Base-by-base conservation (phyloP, 92 coral and sea anemone species). In the Metridium senile region DNA sequence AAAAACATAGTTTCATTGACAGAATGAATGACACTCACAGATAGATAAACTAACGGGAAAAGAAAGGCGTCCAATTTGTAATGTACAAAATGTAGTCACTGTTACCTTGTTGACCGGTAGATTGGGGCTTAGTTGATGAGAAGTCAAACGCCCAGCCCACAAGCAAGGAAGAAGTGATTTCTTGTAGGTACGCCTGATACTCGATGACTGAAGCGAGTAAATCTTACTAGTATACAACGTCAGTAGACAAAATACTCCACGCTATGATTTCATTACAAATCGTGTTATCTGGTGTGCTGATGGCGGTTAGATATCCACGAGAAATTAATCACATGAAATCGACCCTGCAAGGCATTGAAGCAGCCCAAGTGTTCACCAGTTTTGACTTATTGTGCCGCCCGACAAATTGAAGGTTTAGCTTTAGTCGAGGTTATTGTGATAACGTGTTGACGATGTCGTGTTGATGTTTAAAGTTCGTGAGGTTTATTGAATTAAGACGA, bases 241-340 rank as follows among this genome's bases (percentile, higher is more conserved):
- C 31, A 21, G 27, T 79, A 87, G 87, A 82, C 85, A 83, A 82
- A 87, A 82, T 77, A 87, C 69, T 74, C 84, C 81, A 81, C 83
- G 70, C 85, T 72, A 81, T 80, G 82, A 81, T 70, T 87, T 82
- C 82, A 87, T 87, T 87, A 87, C 91, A 87, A 33, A 80, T 68
- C 75, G 39, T 45, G 84, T 87, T 87, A 87, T 87, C 91, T 82
- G 79, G 68, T 33, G 57, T 46, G 59, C 22, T 30, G 91, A 87
- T 87, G 66, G 80, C 70, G 70, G 77, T 35, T 63, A 65, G 91
- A 87, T 87, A 83, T 71, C 70, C 59, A 32, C 73, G 34, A 62
- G 72, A 81, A 76, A 77, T 87, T 77, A 87, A 77, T 77, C 72
- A 77, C 53, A 76, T 56, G 30, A 58, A 28, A 34, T 35, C 58